Conservation (phyloP, 2,113 vertebrate genomes). For the Periophthalmodon schlosseri region DNA sequence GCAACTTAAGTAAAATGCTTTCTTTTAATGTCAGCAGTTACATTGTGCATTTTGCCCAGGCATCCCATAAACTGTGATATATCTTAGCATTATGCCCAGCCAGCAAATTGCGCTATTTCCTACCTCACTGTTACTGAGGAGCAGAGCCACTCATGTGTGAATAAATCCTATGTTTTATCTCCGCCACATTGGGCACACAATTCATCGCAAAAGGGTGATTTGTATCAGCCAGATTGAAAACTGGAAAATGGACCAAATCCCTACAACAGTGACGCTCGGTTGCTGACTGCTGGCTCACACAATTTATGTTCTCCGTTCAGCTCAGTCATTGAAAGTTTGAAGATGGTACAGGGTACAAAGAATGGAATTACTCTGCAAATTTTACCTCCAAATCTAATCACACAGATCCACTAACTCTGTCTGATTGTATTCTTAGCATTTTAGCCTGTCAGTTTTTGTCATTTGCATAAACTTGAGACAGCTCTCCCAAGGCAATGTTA, state of each 20-base stretch:
- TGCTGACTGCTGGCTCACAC: slow-evolving; percentile 10
- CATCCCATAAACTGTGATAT: background rate
- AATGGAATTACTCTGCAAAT: background rate
- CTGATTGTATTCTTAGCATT: slow-evolving; percentile 5
- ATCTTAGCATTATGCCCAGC: slow-evolving; percentile 15
- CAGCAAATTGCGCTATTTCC: slow-evolving; percentile 25
- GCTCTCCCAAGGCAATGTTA: slow-evolving; percentile 13
- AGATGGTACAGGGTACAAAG: background rate
- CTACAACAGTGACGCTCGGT: slow-evolving; percentile 11
- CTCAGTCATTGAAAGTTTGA: background rate
- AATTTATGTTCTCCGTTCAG: slow-evolving; percentile 2
- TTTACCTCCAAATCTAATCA: slow-evolving; percentile 7
- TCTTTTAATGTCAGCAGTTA: background rate
- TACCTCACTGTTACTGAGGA: slow-evolving; percentile 13
- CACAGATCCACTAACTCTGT: background rate
- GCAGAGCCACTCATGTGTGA: slow-evolving; percentile 15
- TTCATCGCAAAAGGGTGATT: slow-evolving; percentile 23
- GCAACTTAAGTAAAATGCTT: background rate
- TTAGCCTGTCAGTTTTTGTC: background rate
- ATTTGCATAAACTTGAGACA: slow-evolving; percentile 8
- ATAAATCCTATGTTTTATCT: slow-evolving; percentile 36
- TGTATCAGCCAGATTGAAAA: slow-evolving; percentile 35
- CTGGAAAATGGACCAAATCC: slow-evolving; percentile 21
- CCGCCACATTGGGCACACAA: slow-evolving; percentile 7
- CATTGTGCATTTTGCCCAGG: slow-evolving; percentile 16